Evolutionary conservation across 2,797 vertebrate species (phyloP).

Genomic region (Cuculus canorus): DNA sequence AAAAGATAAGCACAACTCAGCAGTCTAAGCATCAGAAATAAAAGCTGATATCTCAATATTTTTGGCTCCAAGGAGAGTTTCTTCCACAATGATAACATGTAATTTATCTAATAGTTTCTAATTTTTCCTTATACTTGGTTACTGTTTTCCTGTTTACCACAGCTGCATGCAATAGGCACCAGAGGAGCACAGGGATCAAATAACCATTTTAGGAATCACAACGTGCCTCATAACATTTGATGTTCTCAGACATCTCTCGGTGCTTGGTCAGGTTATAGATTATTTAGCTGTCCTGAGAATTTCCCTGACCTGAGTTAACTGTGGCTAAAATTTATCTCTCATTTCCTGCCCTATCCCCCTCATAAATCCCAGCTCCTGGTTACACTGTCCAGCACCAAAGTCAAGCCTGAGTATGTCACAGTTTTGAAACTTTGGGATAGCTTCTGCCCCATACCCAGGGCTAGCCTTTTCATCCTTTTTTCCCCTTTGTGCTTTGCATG

Average conservation of each 20-base stretch:
- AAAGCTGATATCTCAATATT: background rate
- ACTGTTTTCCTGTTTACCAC: background rate
- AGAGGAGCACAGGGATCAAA: background rate
- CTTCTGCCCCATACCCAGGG: fast-evolving
- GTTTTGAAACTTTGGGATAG: background rate
- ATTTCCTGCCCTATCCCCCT: background rate
- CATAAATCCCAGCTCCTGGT: background rate
- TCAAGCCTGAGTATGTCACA: background rate
- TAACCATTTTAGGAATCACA: background rate
- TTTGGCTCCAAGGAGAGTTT: background rate
- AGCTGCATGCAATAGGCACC: background rate
- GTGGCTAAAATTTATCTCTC: slow-evolving; percentile 37
- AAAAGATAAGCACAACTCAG: background rate
- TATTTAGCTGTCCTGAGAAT: slow-evolving; percentile 9
- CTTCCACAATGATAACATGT: background rate
- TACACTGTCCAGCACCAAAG: background rate
- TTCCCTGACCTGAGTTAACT: slow-evolving; percentile 7
- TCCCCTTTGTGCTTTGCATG: background rate
- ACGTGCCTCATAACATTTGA: background rate
- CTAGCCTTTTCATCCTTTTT: background rate
- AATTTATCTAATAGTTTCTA: background rate
- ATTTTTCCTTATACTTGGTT: background rate
- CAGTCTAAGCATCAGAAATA: background rate
- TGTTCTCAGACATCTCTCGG: background rate
- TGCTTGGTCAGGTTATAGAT: slow-evolving; percentile 8